Evolutionary conservation across 1,140 invertebrate species (phyloP).

Genomic region (Vanessa atalanta): DNA sequence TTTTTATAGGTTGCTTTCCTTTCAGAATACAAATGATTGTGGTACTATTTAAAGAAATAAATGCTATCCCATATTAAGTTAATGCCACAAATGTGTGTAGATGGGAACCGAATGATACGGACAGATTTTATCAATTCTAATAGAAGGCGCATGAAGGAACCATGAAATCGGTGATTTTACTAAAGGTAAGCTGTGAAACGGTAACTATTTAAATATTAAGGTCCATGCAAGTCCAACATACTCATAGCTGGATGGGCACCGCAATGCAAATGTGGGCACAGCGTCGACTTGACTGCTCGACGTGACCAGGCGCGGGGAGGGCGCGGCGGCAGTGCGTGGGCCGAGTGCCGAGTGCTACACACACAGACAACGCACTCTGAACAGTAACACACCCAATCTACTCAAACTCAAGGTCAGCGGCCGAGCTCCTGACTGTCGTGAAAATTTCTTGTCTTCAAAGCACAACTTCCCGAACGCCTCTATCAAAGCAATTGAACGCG

Average conservation of each 20-base stretch:
- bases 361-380: background rate
- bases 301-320: conserved; percentile 22
- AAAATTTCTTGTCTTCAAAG: background rate
- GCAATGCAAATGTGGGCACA: conserved; percentile 37
- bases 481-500: background rate
- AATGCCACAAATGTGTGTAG: too few species aligned
- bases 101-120: too few species aligned
- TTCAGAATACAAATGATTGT: too few species aligned
- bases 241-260: conserved; percentile 24
- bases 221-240: background rate
- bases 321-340: conserved; percentile 36
- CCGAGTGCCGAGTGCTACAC: background rate
- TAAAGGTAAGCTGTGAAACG: background rate
- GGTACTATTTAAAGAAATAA: too few species aligned
- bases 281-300: conserved; percentile 17
- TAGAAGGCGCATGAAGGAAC: too few species aligned
- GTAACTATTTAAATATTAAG: background rate
- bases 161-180: too few species aligned
- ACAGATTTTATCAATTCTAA: too few species aligned
- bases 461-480: background rate
- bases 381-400: conserved; percentile 22
- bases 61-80: too few species aligned
- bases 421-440: conserved; percentile 10
- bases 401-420: conserved; percentile 27
- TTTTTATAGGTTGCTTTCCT: too few species aligned